A percentile compares a stretch with the other conserved stretches of the same genome.
These are phyloP conservation scores for Erpobdella octoculata DNA, from an alignment of 2,888 invertebrate species.

Conservation along the genomic window DNA sequence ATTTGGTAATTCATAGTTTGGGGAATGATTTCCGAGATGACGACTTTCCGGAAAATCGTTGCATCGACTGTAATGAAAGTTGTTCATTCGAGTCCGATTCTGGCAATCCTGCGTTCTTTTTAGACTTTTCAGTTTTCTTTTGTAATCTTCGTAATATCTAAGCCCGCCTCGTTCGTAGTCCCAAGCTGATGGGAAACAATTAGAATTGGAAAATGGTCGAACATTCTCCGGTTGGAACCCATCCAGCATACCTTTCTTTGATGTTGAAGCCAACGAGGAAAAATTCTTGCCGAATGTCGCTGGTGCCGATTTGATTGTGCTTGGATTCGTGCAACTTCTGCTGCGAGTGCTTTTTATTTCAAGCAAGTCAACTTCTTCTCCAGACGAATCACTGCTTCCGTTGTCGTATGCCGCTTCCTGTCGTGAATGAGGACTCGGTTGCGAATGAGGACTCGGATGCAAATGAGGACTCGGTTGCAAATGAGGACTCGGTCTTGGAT, in stretches of 20 bases:
- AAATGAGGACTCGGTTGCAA: no score
- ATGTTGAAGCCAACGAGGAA: neutral
- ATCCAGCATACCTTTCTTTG: no score
- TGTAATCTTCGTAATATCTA: conserved; percentile 9
- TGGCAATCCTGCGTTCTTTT: neutral
- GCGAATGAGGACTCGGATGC: no score
- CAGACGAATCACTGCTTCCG: neutral
- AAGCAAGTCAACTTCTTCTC: neutral
- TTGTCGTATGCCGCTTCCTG: no score
- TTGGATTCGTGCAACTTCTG: no score
- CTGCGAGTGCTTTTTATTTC: no score
- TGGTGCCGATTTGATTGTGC: conserved; percentile 10
- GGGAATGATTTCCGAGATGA: no score
- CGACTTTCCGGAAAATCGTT: no score
- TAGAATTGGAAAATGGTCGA: conserved; percentile 11
- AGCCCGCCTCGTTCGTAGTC: conserved; percentile 6
- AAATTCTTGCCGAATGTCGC: neutral
- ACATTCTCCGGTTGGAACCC: neutral
- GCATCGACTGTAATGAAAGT: neutral
- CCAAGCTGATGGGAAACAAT: conserved; percentile 5
- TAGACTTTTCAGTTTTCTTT: conserved; percentile 3
- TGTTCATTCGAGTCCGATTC: neutral
- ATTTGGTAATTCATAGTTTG: no score
- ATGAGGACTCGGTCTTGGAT: no score
- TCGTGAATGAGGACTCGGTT: no score